phyloP scores from a whole-genome alignment of 2,113 vertebrate genomes.

The Hassar affinis region DNA sequence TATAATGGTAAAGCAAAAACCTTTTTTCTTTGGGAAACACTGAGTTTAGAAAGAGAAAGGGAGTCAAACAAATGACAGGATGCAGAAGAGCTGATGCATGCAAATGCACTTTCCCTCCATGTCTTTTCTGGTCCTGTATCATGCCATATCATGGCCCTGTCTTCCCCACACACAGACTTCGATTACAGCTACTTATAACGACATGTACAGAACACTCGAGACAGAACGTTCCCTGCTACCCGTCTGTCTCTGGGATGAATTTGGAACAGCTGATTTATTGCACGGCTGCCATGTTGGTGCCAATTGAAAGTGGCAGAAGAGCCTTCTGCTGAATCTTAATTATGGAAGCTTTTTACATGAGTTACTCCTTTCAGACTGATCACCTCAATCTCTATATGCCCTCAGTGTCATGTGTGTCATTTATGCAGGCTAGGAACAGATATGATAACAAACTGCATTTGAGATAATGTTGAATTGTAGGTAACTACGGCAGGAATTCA shows the following conservation, averaged over 20 bases:
- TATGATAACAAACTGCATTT: background rate
- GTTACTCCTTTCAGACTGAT: slow-evolving; percentile 1
- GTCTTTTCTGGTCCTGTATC: background rate
- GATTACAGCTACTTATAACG: slow-evolving; percentile 31
- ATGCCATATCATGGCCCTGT: background rate
- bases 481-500: background rate
- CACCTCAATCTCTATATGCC: background rate
- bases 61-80: background rate
- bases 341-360: slow-evolving; percentile 45
- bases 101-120: background rate
- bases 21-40: slow-evolving; percentile 40
- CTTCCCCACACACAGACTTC: background rate
- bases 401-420: slow-evolving; percentile 31
- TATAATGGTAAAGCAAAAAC: slow-evolving; percentile 41
- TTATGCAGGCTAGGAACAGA: slow-evolving; percentile 15
- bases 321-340: slow-evolving; percentile 63
- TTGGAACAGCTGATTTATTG: slow-evolving; percentile 58
- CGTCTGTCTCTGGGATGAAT: slow-evolving; percentile 58
- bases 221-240: slow-evolving; percentile 56
- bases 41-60: background rate
- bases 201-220: slow-evolving; percentile 47
- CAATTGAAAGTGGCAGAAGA: slow-evolving; percentile 66
- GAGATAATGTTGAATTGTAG: background rate
- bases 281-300: slow-evolving; percentile 59
- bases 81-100: slow-evolving; percentile 27